phyloP scores from a whole-genome alignment of 2,888 invertebrate genomes.

The Orgyia antiqua region DNA sequence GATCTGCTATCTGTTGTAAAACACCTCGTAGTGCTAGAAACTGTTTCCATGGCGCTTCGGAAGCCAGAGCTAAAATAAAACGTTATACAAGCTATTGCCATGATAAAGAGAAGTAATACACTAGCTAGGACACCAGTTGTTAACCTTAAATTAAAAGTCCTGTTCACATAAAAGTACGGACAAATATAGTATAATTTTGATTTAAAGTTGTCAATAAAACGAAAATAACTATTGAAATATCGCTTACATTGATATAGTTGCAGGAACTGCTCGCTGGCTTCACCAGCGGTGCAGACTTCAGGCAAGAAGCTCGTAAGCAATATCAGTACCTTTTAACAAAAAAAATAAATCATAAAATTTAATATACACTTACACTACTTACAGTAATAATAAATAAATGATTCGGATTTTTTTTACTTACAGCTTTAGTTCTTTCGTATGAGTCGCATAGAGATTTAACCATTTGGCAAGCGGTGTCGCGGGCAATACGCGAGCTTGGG shows the following conservation, averaged over 20 bases:
- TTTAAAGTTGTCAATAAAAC: background rate
- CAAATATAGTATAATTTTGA: too few relatives aligned
- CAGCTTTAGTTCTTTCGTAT: slow-evolving; percentile 69
- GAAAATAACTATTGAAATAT: background rate
- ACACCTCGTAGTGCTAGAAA: slow-evolving; percentile 94
- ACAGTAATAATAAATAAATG: too few relatives aligned
- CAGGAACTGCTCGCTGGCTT: slow-evolving; percentile 94
- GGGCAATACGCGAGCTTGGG: slow-evolving; percentile 91
- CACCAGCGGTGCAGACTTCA: slow-evolving; percentile 91
- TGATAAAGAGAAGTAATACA: background rate
- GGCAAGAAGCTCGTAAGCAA: slow-evolving; percentile 92
- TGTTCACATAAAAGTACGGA: too few relatives aligned
- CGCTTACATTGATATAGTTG: slow-evolving; percentile 86
- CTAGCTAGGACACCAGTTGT: background rate
- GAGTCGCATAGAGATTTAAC: slow-evolving; percentile 88
- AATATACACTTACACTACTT: background rate
- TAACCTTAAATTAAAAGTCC: too few relatives aligned
- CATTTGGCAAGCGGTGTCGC: slow-evolving; percentile 93
- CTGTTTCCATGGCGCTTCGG: slow-evolving; percentile 94
- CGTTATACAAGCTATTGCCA: too few relatives aligned
- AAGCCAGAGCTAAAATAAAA: slow-evolving; percentile 85
- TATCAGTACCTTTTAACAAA: slow-evolving; percentile 81
- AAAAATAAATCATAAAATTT: background rate
- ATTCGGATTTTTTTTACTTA: slow-evolving; percentile 28
- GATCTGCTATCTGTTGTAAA: slow-evolving; percentile 88